Base-by-base conservation (phyloP, 2,797 vertebrate genomes). In the Miichthys miiuy region DNA sequence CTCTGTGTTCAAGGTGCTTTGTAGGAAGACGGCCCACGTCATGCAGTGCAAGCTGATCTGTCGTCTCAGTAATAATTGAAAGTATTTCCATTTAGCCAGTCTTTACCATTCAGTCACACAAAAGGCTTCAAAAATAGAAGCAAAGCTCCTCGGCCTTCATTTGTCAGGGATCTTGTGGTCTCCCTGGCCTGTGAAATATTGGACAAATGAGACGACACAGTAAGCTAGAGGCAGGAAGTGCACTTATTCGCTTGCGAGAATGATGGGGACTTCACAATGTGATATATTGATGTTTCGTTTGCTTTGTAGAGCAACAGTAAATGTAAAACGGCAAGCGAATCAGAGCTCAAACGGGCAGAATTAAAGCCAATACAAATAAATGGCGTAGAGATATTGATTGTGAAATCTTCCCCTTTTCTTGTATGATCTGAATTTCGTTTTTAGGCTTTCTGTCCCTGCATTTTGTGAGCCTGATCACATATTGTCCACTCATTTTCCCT, bases 31-130 rank as follows among this genome's bases (percentile, higher is more conserved):
- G 1, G 71, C 57, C 71, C 80, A 83, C 84, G 92, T 93, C 93
- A 93, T 56, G 76, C 83, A 11, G 72, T 91, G 94, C 90, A 95
- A 96, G 89, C 81, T 5, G 94, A 96, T 94, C 94, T 85, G 87
- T 80, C 84, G 88, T 91, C 94, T 95, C 94, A 95, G 95, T 96
- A 96, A 96, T 96, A 94, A 96, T 96, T 96, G 91, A 96, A 92
- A 93, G 94, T 94, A 87, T 95, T 96, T 96, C 95, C 95, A 93
- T 94, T 93, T 94, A 91, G 88, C 77, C 86, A 81, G 88, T 91
- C 90, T 90, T 92, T 90, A 90, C 86, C 79, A 77, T 82, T 86
- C 84, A 86, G 51, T 68, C 75, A 77, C 79, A 92, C 87, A 92
- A 89, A 38, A 87, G 78, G 76, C 64, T 76, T 83, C 67, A 80